Evolutionary conservation across 1,140 invertebrate species (phyloP), one percentile per base, ranked within the genome.

Genomic region (Drosophila erecta): DNA sequence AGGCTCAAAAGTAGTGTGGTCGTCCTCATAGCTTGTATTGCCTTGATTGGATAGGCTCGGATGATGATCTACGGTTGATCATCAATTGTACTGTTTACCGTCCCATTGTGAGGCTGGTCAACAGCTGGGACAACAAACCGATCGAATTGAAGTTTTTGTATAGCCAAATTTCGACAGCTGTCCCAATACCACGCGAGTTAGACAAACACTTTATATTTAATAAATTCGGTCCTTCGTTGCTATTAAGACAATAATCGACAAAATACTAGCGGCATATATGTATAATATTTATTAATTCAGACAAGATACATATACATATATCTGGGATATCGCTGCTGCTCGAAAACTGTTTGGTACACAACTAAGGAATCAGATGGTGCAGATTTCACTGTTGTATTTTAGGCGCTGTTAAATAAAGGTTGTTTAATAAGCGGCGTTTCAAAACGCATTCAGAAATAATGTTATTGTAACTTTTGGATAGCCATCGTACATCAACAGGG

Each of bases 121-220:
- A 50, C 62, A 69, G 38, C 62, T 69, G 66, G 4, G 40, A 47
- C 41, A 69, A 69, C 41, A 67, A 69, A 40, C 67, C 41, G 24
- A 69, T 55, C 38, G 40, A 67, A 67, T 41, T 17, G 17, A 60
- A 40, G 12, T 15, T 62, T n/a, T 8, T n/a, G 11, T 50, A 50
- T 66, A 50, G 37, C 27, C 64, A 3, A 50, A 50, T 40, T 33
- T 24, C 22, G 37, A 20, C 64, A 66, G 58, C 44, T 66, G 64
- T 24, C 27, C 5, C 46, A 65, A 65, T 43, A 65, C 4, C 14
- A 53, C 30, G 15, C 33, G 5, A 20, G 5, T 47, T 12, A 15
- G 2, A 57, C 41, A 40, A 24, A 55, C 35, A 17, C 41, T n/a
- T 46, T 62, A 33, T 47, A 55, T 38, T 67, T 43, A 22, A 15